Evolutionary conservation across 2,888 invertebrate species (phyloP).

Genomic region (Chloromyia formosa): DNA sequence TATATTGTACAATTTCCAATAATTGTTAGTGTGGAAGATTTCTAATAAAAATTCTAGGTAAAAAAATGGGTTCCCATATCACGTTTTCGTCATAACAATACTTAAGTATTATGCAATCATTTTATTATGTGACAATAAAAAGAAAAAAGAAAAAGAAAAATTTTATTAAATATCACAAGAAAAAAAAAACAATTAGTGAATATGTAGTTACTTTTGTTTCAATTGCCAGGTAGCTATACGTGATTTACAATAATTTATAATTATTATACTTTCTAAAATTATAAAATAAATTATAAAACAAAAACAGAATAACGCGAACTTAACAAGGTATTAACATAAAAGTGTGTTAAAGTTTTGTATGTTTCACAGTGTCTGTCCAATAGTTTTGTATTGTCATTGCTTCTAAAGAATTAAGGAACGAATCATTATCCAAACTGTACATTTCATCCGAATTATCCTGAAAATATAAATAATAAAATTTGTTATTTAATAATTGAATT

Average conservation of each 20-base stretch:
- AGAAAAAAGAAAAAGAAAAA: constrained; percentile 7
- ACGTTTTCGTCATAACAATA: constrained; percentile 1
- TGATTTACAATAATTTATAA: not conserved
- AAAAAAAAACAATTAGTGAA: not conserved
- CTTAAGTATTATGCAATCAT: not conserved
- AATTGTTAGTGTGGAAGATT: too few relatives aligned
- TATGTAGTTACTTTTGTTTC: not conserved
- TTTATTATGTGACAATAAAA: not conserved
- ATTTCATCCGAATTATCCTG: constrained; percentile 93
- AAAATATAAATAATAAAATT: constrained; percentile 43
- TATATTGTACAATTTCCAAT: too few relatives aligned
- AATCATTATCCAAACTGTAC: constrained; percentile 94
- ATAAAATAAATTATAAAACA: too few relatives aligned
- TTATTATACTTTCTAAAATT: too few relatives aligned
- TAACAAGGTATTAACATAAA: not conserved
- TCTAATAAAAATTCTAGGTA: not conserved
- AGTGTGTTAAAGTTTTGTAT: constrained; percentile 81
- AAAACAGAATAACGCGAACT: too few relatives aligned
- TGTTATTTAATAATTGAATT: constrained; percentile 49
- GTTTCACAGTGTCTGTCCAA: constrained; percentile 91
- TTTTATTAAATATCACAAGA: constrained; percentile 25
- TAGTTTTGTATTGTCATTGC: constrained; percentile 95
- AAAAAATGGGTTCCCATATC: not conserved
- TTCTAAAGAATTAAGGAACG: constrained; percentile 90
- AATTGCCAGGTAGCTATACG: constrained; percentile 29